Conservation (phyloP, 2,797 vertebrate genomes). For the Myotis findleyi region DNA sequence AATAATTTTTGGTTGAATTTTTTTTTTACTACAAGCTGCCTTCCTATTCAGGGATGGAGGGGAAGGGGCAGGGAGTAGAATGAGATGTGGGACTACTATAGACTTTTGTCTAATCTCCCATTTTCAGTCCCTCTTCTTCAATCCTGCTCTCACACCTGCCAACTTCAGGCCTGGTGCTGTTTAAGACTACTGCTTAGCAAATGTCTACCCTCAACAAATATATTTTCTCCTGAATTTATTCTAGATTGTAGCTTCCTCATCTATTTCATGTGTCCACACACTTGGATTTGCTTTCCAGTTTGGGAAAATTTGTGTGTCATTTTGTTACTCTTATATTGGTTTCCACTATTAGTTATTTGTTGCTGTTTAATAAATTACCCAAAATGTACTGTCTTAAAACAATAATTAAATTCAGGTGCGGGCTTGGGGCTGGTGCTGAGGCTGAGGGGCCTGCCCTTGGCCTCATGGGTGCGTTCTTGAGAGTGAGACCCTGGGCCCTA, state of each 20-base stretch:
- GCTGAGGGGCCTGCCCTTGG: too few species aligned
- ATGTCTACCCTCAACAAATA: background rate
- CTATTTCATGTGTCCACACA: background rate
- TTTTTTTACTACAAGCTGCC: background rate
- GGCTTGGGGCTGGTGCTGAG: background rate
- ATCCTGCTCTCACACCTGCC: background rate
- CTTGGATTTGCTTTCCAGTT: constrained; percentile 2
- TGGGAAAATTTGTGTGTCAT: background rate
- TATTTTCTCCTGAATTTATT: background rate
- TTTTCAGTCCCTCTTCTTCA: background rate
- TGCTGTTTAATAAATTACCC: background rate
- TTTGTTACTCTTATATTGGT: background rate
- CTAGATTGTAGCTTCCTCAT: background rate
- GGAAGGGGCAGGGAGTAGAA: background rate
- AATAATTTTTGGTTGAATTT: background rate
- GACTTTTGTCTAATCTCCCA: background rate
- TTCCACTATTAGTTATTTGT: background rate
- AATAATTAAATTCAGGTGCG: constrained; percentile 62
- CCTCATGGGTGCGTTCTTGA: background rate
- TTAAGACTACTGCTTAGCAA: background rate
- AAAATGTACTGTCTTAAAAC: background rate
- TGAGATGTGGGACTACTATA: background rate
- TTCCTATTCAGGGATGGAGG: background rate
- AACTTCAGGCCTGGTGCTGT: background rate
- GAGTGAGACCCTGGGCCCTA: background rate